Percentiles rank a stretch among this genome's conserved stretches.
phyloP scores from a whole-genome alignment of 2,113 vertebrate species.

The Cottus gobio region DNA sequence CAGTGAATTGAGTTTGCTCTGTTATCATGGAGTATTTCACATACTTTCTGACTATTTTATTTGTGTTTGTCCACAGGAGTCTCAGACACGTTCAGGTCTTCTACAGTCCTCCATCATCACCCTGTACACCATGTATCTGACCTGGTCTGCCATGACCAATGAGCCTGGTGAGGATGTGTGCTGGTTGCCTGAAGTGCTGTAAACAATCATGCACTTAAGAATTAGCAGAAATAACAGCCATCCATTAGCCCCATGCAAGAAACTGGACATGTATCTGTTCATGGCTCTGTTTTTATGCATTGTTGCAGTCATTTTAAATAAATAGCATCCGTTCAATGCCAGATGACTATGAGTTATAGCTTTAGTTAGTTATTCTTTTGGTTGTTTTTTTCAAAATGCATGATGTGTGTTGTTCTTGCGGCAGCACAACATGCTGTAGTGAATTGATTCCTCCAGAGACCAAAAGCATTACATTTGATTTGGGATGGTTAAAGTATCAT shows the following conservation, averaged over 20 bases:
- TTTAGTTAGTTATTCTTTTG: neutral
- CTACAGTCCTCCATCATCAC: conserved; percentile 96
- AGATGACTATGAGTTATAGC: neutral
- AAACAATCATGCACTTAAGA: neutral
- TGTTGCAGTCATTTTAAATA: neutral
- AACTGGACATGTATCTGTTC: neutral
- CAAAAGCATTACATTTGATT: neutral
- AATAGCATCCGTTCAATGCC: neutral
- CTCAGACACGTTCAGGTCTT: conserved; percentile 90
- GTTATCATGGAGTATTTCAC: neutral
- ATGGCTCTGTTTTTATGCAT: neutral
- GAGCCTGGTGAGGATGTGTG: conserved; percentile 88
- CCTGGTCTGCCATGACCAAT: conserved; percentile 96
- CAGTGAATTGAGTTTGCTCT: neutral
- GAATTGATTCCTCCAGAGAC: neutral
- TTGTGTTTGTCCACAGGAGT: conserved; percentile 82
- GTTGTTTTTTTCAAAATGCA: neutral
- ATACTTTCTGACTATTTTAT: neutral
- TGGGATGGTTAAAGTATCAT: neutral
- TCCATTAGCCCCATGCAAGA: neutral
- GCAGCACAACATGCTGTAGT: neutral
- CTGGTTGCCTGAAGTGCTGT: neutral
- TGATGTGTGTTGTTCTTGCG: neutral
- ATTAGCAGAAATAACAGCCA: neutral
- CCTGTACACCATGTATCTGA: conserved; percentile 93